Conservation (phyloP, 2,113 vertebrate species). For the Chionodraco myersi region DNA sequence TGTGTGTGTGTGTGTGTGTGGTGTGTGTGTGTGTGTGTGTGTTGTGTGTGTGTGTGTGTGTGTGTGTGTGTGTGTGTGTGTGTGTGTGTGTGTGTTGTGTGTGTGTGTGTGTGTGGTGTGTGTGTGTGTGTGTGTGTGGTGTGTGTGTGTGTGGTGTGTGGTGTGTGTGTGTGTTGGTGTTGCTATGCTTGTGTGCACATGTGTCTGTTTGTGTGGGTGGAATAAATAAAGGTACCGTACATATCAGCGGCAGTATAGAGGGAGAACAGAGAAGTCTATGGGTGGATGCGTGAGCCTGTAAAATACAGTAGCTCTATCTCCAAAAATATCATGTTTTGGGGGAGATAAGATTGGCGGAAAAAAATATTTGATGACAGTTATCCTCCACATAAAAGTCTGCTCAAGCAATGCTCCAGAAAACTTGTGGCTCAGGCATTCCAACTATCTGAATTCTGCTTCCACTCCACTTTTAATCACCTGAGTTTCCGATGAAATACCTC, state of each 20-base stretch:
- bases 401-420: slow-evolving; percentile 62
- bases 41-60: slow-evolving; percentile 15
- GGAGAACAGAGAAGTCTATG: slow-evolving; percentile 42
- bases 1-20: slow-evolving; percentile 39
- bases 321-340: slow-evolving; percentile 63
- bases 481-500: slow-evolving; percentile 70
- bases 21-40: no score
- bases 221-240: slow-evolving; percentile 57
- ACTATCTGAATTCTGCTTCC: slow-evolving; percentile 57
- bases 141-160: slow-evolving; percentile 26
- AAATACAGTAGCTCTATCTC: slow-evolving; percentile 68
- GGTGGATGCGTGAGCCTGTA: slow-evolving; percentile 48
- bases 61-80: slow-evolving; percentile 58
- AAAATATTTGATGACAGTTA: slow-evolving; percentile 66
- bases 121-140: background rate
- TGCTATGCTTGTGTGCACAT: slow-evolving; percentile 44
- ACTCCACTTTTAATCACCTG: slow-evolving; percentile 65
- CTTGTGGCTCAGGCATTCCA: slow-evolving; percentile 60
- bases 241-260: slow-evolving; percentile 49
- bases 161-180: slow-evolving; percentile 17
- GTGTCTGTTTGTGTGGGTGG: slow-evolving; percentile 55
- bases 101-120: slow-evolving; percentile 26
- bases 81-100: slow-evolving; percentile 4
- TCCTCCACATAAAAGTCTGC: slow-evolving; percentile 67
- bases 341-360: slow-evolving; percentile 62